Evolutionary conservation across 2,797 vertebrate species (phyloP).

Genomic region (Orestias chungarensis): DNA sequence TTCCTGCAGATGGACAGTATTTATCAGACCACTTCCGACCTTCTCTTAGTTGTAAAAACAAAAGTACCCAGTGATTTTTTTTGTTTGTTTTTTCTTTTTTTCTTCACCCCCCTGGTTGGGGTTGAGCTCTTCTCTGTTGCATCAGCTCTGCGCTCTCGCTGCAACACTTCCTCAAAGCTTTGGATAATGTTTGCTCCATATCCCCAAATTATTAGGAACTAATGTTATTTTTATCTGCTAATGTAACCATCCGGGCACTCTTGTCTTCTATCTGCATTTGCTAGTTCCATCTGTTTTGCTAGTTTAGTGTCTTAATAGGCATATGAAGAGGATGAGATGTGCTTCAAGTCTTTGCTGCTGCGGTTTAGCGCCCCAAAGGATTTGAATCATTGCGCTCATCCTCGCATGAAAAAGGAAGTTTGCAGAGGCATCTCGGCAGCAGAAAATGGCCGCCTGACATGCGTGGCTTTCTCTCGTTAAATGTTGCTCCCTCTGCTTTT

Average conservation of each 20-base stretch:
- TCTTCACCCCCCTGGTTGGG: neutral
- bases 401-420: conserved; percentile 60
- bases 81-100: no score
- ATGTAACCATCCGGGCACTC: neutral
- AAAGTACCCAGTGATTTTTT: neutral
- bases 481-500: neutral
- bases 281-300: neutral
- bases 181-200: neutral
- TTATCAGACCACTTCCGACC: neutral
- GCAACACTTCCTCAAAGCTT: conserved; percentile 59
- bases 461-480: neutral
- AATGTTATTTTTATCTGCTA: neutral
- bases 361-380: conserved; percentile 46
- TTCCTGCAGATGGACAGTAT: neutral
- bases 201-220: neutral
- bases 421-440: conserved; percentile 33
- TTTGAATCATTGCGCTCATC: conserved; percentile 54
- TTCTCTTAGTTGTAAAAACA: neutral
- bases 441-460: neutral
- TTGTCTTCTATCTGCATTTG: neutral
- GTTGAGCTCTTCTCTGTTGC: conserved; percentile 47
- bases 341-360: conserved; percentile 15
- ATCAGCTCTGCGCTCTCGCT: conserved; percentile 33
- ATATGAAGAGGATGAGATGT: conserved; percentile 1
- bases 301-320: neutral